phyloP scores from a whole-genome alignment of 2,888 invertebrate species.

The Hecatera dysodea region DNA sequence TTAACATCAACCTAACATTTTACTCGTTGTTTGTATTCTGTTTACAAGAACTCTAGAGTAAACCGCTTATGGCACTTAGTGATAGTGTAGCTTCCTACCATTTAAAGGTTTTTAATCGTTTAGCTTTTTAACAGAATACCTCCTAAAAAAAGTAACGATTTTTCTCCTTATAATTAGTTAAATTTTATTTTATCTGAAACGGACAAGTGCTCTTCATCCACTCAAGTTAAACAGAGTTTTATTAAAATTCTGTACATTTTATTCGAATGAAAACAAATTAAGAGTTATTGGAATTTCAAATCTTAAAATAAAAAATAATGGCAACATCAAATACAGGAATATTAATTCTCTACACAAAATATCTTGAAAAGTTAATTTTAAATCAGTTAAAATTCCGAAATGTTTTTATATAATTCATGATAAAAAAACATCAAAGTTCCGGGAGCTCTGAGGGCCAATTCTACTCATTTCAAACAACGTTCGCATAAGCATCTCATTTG shows the following conservation, averaged over 20 bases:
- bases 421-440: background rate
- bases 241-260: constrained; percentile 6
- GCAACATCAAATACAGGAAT: background rate
- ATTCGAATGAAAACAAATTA: constrained; percentile 4
- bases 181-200: background rate
- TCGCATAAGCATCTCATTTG: too few species aligned
- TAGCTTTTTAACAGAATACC: too few species aligned
- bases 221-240: background rate
- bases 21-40: too few species aligned
- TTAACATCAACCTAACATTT: background rate
- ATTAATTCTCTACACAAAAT: background rate
- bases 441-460: too few species aligned
- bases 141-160: background rate
- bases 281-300: constrained; percentile 1
- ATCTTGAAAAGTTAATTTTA: background rate
- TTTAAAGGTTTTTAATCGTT: too few species aligned
- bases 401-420: background rate
- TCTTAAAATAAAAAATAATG: background rate
- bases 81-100: background rate
- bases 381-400: background rate
- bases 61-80: too few species aligned
- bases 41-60: too few species aligned
- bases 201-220: background rate
- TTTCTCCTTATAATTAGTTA: background rate
- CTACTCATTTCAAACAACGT: too few species aligned